Evolutionary conservation across 2,113 vertebrate genomes (phyloP), one percentile per base, ranked within the genome.

Genomic region (Uria aalge): DNA sequence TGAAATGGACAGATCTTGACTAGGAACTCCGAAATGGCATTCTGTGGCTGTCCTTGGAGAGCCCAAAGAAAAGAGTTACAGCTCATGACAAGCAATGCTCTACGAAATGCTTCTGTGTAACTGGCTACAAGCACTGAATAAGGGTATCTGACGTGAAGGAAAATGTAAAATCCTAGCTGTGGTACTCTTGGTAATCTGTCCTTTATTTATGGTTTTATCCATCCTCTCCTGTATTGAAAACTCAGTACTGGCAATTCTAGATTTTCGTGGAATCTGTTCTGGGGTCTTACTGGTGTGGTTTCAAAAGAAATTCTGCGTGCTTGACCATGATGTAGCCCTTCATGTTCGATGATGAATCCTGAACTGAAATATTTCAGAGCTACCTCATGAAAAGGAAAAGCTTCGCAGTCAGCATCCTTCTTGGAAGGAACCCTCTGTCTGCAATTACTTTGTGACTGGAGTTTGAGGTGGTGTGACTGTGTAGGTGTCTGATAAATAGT

Each of bases 401-500:
- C 15, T 59, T 90, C 2, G 5, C 64, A 94, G 78, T 92, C 71
- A 90, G 71, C 68, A 71, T 77, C 56, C 24, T 36, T 73, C 63
- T 63, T 92, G 82, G 67, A 75, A 88, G 47, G 56, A 90, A 12
- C 62, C 6, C 47, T 91, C 32, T 59, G 27, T 34, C 47, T 85
- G 47, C 84, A 71, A 92, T 81, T 78, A 43, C 69, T 91, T 62
- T 3, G 50, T 90, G 82, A 38, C 63, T 74, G 40, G 19, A n/a
- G 41, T 48, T 76, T 29, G 85, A 88, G 88, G 71, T 56, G 15
- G 34, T 69, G 62, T 68, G 83, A 17, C 53, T 88, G n/a, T 77
- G 89, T 77, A 63, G 94, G 94, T 92, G 83, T 74, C 50, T 92
- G 67, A 85, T 85, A 77, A 92, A 93, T 92, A 83, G 6, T 90